Percentiles rank a stretch among this genome's conserved stretches.
Conservation (phyloP, 2,888 invertebrate species). For the Gymnoscelis rufifasciata region DNA sequence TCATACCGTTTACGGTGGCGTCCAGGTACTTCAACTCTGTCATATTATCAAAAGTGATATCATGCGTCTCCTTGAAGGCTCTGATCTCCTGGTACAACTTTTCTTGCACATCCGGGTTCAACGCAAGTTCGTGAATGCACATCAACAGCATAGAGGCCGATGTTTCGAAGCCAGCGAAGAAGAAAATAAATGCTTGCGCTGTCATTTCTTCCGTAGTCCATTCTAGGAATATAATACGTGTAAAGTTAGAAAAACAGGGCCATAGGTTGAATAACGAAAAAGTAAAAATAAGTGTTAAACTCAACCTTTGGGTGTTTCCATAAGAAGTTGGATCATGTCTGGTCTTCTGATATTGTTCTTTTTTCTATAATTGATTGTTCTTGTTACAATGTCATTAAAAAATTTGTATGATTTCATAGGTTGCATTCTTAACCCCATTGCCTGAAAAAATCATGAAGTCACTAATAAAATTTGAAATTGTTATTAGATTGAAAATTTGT, state of each 20-base stretch:
- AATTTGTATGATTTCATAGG: too few species aligned
- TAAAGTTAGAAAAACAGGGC: too few species aligned
- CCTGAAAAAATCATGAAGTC: too few species aligned
- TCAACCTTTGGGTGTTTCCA: constrained; percentile 69
- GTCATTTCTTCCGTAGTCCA: constrained; percentile 60
- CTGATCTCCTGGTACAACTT: constrained; percentile 57
- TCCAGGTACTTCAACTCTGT: constrained; percentile 56
- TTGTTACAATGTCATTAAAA: constrained; percentile 43
- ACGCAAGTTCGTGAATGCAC: constrained; percentile 59
- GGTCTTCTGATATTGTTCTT: constrained; percentile 67
- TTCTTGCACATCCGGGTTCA: constrained; percentile 62
- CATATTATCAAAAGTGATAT: constrained; percentile 46
- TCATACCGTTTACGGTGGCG: constrained; percentile 58
- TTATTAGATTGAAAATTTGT: too few species aligned
- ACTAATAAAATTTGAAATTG: too few species aligned
- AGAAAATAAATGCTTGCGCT: constrained; percentile 68
- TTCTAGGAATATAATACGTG: too few species aligned
- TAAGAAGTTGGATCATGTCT: constrained; percentile 79
- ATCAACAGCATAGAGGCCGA: constrained; percentile 56
- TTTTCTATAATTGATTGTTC: constrained; percentile 62
- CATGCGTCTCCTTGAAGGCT: constrained; percentile 37
- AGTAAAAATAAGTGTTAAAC: too few species aligned
- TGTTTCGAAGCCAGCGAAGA: constrained; percentile 69
- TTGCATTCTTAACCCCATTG: too few species aligned
- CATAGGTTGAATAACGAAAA: too few species aligned